Evolutionary conservation across 2,113 vertebrate species (phyloP).

Genomic region (Echinops telfairi): DNA sequence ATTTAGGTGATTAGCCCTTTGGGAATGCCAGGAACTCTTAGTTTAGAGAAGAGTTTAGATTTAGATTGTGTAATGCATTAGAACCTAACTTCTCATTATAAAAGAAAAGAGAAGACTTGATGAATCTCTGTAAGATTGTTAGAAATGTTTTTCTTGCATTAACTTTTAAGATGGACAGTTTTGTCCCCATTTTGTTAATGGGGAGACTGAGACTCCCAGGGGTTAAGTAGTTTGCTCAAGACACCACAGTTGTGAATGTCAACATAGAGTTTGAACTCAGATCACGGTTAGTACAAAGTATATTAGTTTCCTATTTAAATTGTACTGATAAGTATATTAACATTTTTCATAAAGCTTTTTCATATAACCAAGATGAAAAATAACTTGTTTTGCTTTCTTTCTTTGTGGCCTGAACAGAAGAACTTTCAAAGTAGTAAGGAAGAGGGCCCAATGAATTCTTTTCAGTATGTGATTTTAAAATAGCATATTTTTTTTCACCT

Average conservation of each 20-base stretch:
- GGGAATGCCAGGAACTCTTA: constrained; percentile 51
- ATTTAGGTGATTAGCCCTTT: constrained; percentile 18
- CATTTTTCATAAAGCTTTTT: too few species aligned
- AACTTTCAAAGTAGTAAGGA: too few species aligned
- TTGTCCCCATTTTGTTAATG: neutral
- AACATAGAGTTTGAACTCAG: constrained; percentile 5
- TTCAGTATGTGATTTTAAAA: neutral
- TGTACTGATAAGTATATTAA: neutral
- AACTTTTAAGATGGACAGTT: neutral
- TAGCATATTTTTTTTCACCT: neutral
- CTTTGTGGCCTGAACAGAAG: too few species aligned
- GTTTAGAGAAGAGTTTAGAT: constrained; percentile 35
- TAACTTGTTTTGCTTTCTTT: too few species aligned
- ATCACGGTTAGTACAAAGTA: neutral
- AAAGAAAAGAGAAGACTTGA: constrained; percentile 11
- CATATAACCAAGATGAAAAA: too few species aligned
- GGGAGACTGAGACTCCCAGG: neutral
- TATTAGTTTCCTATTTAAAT: constrained; percentile 46
- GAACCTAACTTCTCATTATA: neutral
- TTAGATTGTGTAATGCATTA: constrained; percentile 29
- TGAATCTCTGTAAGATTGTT: neutral
- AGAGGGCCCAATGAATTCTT: too few species aligned
- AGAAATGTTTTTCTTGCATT: too few species aligned
- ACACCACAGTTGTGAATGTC: constrained; percentile 13
- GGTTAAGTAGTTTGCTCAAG: constrained; percentile 17